Base-by-base conservation (phyloP, 2,797 vertebrate genomes). In the Uromys caudimaculatus region DNA sequence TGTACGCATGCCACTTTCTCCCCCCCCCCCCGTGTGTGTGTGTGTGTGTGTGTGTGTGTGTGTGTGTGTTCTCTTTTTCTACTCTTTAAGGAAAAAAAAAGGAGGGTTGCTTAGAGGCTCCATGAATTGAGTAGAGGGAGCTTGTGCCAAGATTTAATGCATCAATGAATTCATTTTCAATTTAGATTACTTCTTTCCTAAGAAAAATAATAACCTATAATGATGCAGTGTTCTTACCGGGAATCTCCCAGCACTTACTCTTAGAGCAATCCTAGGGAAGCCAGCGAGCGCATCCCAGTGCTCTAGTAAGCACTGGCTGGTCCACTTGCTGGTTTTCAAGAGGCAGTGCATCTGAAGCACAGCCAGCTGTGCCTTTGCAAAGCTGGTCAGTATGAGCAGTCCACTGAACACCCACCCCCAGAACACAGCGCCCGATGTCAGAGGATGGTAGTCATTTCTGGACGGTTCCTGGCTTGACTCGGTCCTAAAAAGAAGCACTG, bases 101-200 rank as follows among this genome's bases (percentile, higher is more conserved):
- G 44, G 35, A 32, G n/a, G n/a, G 89, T 58, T 88, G 35, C 54
- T 85, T 90, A 75, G 27, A 35, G 44, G 75, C 54, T 94, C 54
- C 87, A 38, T 62, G 62, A 32, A 85, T 7, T 58, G 32, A 83
- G 29, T 52, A 0, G 38, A 27, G 35, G 38, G 23, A 89, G 4
- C 58, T 62, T n/a, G 21, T 73, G 62, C 29, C 85, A 69, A 19
- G 75, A 52, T 67, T 60, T 92, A 67, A 73, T 92, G 24, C 89
- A 73, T 92, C 78, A 62, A 41, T 89, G 47, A 91, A 95, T 92
- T 96, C n/a, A 94, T 92, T 64, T 83, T 71, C 69, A 81, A 79
- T 93, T 93, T 60, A 95, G 47, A 91, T 93, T 52, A 83, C 76
- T 87, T 41, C 16, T 85, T 92, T 93, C 47, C 50, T 86, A 71